Evolutionary conservation across 2,113 vertebrate genomes (phyloP).

Genomic region (Oenanthe melanoleuca): DNA sequence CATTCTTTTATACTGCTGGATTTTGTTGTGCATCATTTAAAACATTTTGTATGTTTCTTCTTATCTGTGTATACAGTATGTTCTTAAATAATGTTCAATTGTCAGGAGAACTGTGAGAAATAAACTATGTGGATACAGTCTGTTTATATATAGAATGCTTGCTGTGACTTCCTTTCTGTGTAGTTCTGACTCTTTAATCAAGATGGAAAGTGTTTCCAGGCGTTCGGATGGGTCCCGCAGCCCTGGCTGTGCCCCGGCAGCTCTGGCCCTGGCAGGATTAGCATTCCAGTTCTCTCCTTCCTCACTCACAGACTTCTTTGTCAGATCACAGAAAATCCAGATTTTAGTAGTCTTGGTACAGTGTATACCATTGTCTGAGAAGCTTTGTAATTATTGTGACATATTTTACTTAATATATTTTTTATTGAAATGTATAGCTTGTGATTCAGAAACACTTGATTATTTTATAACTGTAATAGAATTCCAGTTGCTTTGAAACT

Average conservation of each 20-base stretch:
- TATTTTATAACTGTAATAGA: constrained; percentile 55
- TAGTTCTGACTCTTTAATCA: constrained; percentile 43
- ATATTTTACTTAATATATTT: constrained; percentile 72
- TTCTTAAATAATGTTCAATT: constrained; percentile 98
- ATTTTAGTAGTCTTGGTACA: not conserved
- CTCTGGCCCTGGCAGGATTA: not conserved
- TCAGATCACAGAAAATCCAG: not conserved
- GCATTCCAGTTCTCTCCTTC: not conserved
- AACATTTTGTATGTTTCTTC: constrained; percentile 96
- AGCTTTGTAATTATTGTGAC: constrained; percentile 67
- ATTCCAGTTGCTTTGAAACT: constrained; percentile 56
- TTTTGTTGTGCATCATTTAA: constrained; percentile 98
- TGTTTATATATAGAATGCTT: constrained; percentile 87
- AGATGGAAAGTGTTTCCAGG: constrained; percentile 22
- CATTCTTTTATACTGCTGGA: constrained; percentile 95
- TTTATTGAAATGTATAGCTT: constrained; percentile 58
- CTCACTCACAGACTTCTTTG: not conserved
- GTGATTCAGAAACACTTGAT: constrained; percentile 49
- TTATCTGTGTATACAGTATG: constrained; percentile 99
- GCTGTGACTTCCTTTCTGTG: constrained; percentile 78
- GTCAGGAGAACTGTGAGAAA: constrained; percentile 99
- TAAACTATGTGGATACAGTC: constrained; percentile 98
- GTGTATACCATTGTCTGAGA: constrained; percentile 31
- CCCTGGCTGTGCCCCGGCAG: not conserved
- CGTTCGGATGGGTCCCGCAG: not conserved